Conservation (phyloP, 2,888 invertebrate genomes). For the Drosophila antonietae region DNA sequence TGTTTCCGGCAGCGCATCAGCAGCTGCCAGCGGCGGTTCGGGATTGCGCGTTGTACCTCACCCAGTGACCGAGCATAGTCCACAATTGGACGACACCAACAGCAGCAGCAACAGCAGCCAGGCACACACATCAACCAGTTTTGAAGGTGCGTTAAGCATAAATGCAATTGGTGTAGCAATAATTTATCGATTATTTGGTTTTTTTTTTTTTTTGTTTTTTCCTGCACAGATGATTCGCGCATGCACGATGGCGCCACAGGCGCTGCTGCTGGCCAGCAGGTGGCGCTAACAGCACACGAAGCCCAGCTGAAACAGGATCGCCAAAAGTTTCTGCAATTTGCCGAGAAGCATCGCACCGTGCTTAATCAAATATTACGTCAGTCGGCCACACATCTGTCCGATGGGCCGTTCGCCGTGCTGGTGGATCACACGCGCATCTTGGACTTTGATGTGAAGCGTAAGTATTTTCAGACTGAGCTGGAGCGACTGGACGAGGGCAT, state of each 20-base stretch:
- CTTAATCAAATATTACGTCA: constrained; percentile 95
- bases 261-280: constrained; percentile 18
- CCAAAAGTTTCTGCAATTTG: constrained; percentile 89
- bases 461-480: constrained; percentile 94
- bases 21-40: neutral
- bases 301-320: constrained; percentile 86
- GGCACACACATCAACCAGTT: constrained; percentile 34
- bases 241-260: constrained; percentile 49
- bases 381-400: constrained; percentile 90
- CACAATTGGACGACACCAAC: constrained; percentile 38
- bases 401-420: constrained; percentile 94
- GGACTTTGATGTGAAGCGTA: constrained; percentile 95
- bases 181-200: neutral
- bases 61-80: constrained; percentile 28
- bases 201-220: too few species aligned
- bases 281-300: constrained; percentile 54
- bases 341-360: constrained; percentile 94
- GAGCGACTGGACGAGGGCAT: constrained; percentile 92
- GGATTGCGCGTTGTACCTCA: constrained; percentile 38
- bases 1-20: neutral
- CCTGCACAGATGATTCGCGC: constrained; percentile 52
- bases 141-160: constrained; percentile 46
- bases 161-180: neutral
- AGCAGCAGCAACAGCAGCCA: constrained; percentile 36
- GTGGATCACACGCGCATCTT: constrained; percentile 94